These are phyloP conservation scores for Mystacornis crossleyi DNA, from an alignment of 2,113 vertebrate species.

Conservation along the genomic window DNA sequence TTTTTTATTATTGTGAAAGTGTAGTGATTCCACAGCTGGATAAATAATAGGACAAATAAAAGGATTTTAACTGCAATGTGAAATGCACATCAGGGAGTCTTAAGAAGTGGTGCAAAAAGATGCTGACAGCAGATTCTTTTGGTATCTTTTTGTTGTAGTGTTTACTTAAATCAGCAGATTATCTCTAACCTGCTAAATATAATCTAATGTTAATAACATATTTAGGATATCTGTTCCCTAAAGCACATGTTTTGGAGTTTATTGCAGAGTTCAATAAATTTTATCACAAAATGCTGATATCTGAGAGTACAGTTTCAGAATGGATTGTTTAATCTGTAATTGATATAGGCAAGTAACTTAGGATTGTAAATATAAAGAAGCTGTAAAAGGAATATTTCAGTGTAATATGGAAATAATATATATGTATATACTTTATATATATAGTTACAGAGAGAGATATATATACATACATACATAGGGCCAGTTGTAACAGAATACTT, in stretches of 20 bases:
- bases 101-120: slow-evolving; percentile 2
- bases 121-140: slow-evolving; percentile 43
- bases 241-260: background rate
- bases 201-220: slow-evolving; percentile 55
- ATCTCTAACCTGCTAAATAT: slow-evolving; percentile 48
- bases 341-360: background rate
- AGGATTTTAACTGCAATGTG: slow-evolving; percentile 37
- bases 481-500: background rate
- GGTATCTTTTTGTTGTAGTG: background rate
- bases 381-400: background rate
- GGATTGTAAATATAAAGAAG: background rate
- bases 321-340: background rate
- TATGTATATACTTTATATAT: background rate
- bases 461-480: background rate
- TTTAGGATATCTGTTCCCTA: background rate
- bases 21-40: background rate
- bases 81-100: slow-evolving; percentile 23
- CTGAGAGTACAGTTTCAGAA: background rate
- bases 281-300: background rate
- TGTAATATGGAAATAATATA: background rate
- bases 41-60: slow-evolving; percentile 14
- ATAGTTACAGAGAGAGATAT: background rate
- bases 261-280: background rate
- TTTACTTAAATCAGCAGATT: slow-evolving; percentile 54
- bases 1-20: background rate